Evolutionary conservation across 2,888 invertebrate genomes (phyloP).

Genomic region (Oscheius sp.): DNA sequence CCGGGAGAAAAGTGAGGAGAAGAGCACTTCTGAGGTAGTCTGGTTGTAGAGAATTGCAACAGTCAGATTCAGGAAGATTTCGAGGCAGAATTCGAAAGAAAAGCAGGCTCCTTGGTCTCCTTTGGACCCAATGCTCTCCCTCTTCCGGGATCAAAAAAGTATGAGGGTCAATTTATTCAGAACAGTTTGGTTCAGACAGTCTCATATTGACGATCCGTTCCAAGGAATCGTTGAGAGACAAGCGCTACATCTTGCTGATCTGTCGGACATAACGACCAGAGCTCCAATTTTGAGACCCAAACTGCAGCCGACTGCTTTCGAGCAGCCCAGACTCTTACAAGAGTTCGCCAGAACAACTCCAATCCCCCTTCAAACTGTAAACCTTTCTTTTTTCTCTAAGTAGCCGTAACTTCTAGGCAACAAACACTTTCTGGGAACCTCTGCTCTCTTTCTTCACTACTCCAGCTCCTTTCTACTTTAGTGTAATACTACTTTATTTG

Average conservation of each 20-base stretch:
- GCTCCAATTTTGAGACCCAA: constrained; percentile 6
- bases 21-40: constrained; percentile 13
- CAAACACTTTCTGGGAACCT: constrained; percentile 11
- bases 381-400: neutral
- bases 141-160: constrained; percentile 14
- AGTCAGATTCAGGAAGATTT: constrained; percentile 30
- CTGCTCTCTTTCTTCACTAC: constrained; percentile 20
- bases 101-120: constrained; percentile 20
- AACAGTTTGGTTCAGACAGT: neutral
- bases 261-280: constrained; percentile 5
- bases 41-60: too few species aligned
- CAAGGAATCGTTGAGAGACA: constrained; percentile 5
- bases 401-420: neutral
- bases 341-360: neutral
- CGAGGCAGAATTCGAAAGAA: constrained; percentile 23
- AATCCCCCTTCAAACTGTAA: neutral
- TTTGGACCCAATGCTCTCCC: constrained; percentile 30
- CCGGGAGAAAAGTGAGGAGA: constrained; percentile 1
- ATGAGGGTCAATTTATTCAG: neutral
- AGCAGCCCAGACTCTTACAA: neutral
- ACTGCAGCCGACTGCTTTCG: neutral
- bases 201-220: constrained; percentile 6
- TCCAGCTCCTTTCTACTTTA: constrained; percentile 13
- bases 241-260: constrained; percentile 2
- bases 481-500: neutral